Evolutionary conservation across 2,888 invertebrate species (phyloP).

Genomic region (Tachina lurida): DNA sequence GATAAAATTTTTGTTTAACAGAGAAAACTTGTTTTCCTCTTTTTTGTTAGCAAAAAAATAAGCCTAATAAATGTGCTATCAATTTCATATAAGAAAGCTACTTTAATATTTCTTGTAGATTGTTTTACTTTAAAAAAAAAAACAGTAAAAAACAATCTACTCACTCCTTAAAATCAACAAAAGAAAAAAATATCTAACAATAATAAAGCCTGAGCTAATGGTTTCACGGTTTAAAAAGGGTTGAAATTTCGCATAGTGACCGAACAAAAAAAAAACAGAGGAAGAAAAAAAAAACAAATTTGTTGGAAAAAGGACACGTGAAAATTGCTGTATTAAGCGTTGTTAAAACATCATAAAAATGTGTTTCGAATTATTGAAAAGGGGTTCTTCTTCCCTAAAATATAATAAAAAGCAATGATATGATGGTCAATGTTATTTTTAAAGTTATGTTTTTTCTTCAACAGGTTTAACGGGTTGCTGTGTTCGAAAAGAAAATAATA

Average conservation of each 20-base stretch:
- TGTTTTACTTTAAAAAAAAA: constrained; percentile 15
- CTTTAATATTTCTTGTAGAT: constrained; percentile 43
- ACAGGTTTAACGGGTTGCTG: constrained; percentile 56
- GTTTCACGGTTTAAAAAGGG: constrained; percentile 52
- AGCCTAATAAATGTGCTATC: constrained; percentile 67
- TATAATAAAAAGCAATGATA: constrained; percentile 24
- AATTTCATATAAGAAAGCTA: constrained; percentile 64
- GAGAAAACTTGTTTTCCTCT: constrained; percentile 45
- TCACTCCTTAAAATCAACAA: constrained; percentile 48
- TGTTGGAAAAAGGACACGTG: constrained; percentile 76
- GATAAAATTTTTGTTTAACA: constrained; percentile 37
- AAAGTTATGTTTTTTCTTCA: constrained; percentile 33
- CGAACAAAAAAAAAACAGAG: neutral
- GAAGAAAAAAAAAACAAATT: constrained; percentile 19
- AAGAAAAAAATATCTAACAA: neutral
- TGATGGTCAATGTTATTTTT: constrained; percentile 33
- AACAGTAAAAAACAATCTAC: constrained; percentile 47
- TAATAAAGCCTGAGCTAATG: constrained; percentile 36
- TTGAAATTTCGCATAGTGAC: constrained; percentile 35
- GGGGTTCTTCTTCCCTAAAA: constrained; percentile 8
- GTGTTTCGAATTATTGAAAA: constrained; percentile 45
- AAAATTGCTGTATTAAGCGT: constrained; percentile 81
- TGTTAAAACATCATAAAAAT: constrained; percentile 79
- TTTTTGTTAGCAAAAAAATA: constrained; percentile 10
- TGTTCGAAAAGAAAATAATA: neutral